These are phyloP conservation scores for Chloebia gouldiae DNA, from an alignment of 2,113 vertebrate genomes.

Conservation along the genomic window DNA sequence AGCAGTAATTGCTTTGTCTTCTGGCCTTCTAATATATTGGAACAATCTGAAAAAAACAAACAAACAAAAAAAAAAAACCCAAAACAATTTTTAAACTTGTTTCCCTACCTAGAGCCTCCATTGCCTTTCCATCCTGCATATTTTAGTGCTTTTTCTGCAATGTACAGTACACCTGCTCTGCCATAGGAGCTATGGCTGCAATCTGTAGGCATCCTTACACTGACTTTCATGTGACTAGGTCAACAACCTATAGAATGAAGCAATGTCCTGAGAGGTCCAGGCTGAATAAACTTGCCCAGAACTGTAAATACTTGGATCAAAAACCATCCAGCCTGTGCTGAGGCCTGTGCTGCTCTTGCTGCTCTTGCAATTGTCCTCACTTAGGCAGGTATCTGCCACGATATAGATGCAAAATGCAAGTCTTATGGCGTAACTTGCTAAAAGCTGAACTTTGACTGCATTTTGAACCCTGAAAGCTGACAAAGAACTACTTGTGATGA, in stretches of 20 bases:
- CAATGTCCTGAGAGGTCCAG: too few species aligned
- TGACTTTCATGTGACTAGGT: background rate
- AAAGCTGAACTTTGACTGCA: background rate
- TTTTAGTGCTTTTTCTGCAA: background rate
- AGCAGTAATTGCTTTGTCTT: background rate
- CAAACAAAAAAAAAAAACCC: rapidly evolving
- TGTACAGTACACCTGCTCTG: rapidly evolving
- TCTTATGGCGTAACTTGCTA: background rate
- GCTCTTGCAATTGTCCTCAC: background rate
- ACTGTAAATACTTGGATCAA: background rate
- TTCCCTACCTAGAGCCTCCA: background rate
- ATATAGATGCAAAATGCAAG: background rate
- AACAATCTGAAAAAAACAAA: background rate
- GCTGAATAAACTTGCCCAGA: background rate
- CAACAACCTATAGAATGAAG: background rate
- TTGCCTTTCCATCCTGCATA: background rate
- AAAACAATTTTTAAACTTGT: background rate
- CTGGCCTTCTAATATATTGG: background rate
- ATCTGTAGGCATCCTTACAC: background rate
- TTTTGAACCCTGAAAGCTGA: background rate
- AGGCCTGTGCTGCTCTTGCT: background rate
- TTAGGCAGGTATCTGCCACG: background rate
- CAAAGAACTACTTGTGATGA: background rate
- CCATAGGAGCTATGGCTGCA: background rate
- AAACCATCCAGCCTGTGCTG: background rate